Evolutionary conservation across 1,140 invertebrate species (phyloP).

Genomic region (Pseudachorutes palmiensis): DNA sequence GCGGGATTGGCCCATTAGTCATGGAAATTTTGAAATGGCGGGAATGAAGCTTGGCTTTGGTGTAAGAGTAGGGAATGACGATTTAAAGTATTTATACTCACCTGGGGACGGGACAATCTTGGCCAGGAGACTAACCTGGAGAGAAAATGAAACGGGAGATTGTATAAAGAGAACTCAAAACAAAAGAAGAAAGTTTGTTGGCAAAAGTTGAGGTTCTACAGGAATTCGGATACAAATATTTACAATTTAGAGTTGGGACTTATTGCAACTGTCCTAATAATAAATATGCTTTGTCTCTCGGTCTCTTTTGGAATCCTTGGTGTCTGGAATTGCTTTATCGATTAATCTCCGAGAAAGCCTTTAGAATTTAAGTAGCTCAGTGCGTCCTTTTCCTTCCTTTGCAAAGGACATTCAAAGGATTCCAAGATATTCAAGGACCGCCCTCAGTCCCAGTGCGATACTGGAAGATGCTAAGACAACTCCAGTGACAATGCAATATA

Average conservation of each 20-base stretch:
- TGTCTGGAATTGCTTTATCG: background rate
- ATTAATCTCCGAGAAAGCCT: background rate
- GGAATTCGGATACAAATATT: background rate
- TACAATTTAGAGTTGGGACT: background rate
- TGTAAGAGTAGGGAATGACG: too few species aligned
- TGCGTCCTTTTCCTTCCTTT: background rate
- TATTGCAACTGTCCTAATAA: background rate
- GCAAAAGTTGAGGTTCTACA: too few species aligned
- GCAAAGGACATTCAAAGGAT: background rate
- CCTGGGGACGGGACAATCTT: slow-evolving; percentile 51
- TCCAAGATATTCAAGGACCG: background rate
- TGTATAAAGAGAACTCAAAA: too few species aligned
- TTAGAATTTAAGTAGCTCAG: background rate
- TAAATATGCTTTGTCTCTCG: background rate
- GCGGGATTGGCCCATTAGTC: too few species aligned
- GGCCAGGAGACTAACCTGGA: slow-evolving; percentile 45
- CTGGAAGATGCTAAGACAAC: background rate
- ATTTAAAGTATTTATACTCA: background rate
- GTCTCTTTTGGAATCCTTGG: background rate
- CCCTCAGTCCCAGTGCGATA: background rate
- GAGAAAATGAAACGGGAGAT: slow-evolving; percentile 26
- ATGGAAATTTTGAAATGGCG: too few species aligned
- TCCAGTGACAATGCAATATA: too few species aligned
- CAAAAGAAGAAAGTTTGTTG: too few species aligned
- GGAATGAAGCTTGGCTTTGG: too few species aligned